These are phyloP conservation scores for Nycticorax nycticorax DNA, from an alignment of 2,113 vertebrate species.

Conservation along the genomic window DNA sequence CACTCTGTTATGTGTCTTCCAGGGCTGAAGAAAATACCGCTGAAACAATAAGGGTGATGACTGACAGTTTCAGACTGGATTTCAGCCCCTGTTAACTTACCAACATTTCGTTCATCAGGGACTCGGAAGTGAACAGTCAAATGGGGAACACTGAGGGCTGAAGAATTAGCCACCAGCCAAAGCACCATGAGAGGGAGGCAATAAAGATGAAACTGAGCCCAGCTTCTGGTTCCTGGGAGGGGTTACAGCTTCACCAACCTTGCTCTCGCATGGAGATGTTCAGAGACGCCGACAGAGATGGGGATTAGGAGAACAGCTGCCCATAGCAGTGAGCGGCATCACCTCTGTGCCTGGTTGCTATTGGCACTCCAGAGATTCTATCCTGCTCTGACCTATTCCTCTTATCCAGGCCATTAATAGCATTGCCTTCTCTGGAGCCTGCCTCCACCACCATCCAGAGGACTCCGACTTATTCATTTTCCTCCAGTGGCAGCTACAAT, in stretches of 20 bases:
- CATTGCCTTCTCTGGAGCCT: not conserved
- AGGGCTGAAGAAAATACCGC: not conserved
- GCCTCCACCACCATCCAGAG: not conserved
- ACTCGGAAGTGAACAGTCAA: not conserved
- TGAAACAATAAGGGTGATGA: not conserved
- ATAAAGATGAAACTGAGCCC: slow-evolving; percentile 19
- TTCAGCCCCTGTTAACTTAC: not conserved
- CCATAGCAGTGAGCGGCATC: not conserved
- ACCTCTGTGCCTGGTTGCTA: not conserved
- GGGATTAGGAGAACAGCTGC: slow-evolving; percentile 54
- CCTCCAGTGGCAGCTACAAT: not conserved
- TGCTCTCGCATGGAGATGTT: not conserved
- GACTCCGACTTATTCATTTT: not conserved
- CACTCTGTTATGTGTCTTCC: not conserved
- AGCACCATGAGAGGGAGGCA: not conserved
- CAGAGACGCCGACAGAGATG: slow-evolving; percentile 17
- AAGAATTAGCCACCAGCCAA: slow-evolving; percentile 41
- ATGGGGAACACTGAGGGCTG: not conserved
- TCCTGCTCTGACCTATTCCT: slow-evolving; percentile 46
- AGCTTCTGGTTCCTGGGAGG: not conserved
- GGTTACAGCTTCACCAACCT: not conserved
- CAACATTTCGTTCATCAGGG: not conserved
- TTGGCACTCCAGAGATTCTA: not conserved
- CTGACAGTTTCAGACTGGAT: not conserved
- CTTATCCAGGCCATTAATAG: slow-evolving; percentile 27